phyloP scores from a whole-genome alignment of 2,113 vertebrate species.

The Esox niger region DNA sequence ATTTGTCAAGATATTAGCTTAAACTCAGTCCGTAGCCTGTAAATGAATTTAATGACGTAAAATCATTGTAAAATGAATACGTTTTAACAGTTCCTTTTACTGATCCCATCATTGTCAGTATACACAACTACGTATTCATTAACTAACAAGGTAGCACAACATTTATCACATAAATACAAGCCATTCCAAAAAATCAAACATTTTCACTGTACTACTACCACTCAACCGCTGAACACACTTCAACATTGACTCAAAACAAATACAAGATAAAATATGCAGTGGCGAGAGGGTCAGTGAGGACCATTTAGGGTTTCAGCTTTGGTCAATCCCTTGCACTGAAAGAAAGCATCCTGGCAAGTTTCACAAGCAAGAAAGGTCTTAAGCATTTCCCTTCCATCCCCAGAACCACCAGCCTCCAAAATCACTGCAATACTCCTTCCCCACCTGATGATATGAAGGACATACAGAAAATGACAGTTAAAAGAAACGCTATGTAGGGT shows the following conservation, averaged over 20 bases:
- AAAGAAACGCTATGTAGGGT: not conserved
- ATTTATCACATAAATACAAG: not conserved
- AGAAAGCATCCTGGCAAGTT: slow-evolving; percentile 86
- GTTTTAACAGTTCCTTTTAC: not conserved
- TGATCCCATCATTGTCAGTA: not conserved
- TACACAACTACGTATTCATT: not conserved
- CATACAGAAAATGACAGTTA: not conserved
- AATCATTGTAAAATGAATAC: not conserved
- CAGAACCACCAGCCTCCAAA: slow-evolving; percentile 87
- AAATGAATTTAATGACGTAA: too few relatives aligned
- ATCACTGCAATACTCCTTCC: slow-evolving; percentile 89
- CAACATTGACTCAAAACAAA: not conserved
- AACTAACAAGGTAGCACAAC: not conserved
- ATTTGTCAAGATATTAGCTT: too few relatives aligned
- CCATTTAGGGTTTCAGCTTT: slow-evolving; percentile 19
- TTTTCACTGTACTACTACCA: not conserved
- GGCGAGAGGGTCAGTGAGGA: not conserved
- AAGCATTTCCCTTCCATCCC: slow-evolving; percentile 90
- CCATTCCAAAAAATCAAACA: not conserved
- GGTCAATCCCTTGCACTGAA: slow-evolving; percentile 85
- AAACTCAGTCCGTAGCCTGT: too few relatives aligned
- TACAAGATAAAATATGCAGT: not conserved
- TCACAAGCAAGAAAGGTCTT: slow-evolving; percentile 82
- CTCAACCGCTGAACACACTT: not conserved
- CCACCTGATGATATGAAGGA: slow-evolving; percentile 75